These are phyloP conservation scores for Xylocampa areola DNA, from an alignment of 2,888 invertebrate species.

Conservation along the genomic window DNA sequence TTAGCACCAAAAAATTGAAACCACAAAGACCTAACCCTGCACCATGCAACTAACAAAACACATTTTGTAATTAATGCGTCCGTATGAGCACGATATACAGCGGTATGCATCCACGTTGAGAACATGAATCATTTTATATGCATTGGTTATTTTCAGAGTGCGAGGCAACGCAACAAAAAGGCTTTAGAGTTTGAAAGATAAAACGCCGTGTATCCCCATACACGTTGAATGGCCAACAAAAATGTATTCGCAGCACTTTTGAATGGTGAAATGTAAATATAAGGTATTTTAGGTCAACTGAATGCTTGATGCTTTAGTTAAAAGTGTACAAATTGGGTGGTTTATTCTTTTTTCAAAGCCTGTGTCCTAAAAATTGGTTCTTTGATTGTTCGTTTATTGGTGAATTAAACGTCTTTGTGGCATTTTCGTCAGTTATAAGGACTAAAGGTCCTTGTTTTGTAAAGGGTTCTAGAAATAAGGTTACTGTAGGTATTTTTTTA, in stretches of 20 bases:
- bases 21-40: conserved; percentile 43
- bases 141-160: conserved; percentile 76
- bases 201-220: conserved; percentile 59
- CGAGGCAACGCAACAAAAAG: conserved; percentile 63
- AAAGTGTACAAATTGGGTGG: conserved; percentile 32
- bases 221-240: conserved; percentile 56
- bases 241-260: conserved; percentile 59
- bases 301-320: conserved; percentile 35
- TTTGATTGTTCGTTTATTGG: conserved; percentile 14
- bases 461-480: no score
- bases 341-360: conserved; percentile 21
- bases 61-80: conserved; percentile 77
- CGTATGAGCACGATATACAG: conserved; percentile 66
- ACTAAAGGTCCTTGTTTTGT: no score
- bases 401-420: no score
- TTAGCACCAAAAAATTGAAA: conserved; percentile 34
- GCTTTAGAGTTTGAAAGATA: conserved; percentile 62
- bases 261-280: conserved; percentile 52
- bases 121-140: conserved; percentile 83
- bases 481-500: no score
- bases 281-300: conserved; percentile 55
- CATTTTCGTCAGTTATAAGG: no score
- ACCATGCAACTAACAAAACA: conserved; percentile 59
- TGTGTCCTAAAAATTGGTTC: conserved; percentile 2
- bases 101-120: conserved; percentile 65